phyloP scores from a whole-genome alignment of 2,113 vertebrate species.

The Myotis davidii region DNA sequence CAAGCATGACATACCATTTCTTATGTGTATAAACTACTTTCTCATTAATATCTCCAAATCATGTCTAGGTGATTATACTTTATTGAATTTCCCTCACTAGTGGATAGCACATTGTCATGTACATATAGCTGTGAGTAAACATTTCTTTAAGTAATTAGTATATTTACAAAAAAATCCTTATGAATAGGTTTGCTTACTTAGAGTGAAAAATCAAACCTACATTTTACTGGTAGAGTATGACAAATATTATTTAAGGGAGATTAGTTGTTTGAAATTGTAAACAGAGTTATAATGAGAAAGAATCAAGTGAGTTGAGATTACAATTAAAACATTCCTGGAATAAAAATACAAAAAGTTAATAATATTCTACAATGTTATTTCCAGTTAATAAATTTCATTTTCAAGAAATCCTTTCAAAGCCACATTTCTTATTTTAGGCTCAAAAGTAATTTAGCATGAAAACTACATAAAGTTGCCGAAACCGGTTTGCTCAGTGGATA shows the following conservation, averaged over 20 bases:
- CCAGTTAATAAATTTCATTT: neutral
- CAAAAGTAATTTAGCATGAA: neutral
- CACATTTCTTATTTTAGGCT: neutral
- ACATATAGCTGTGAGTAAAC: neutral
- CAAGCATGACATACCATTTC: neutral
- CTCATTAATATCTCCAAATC: neutral
- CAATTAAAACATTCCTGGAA: neutral
- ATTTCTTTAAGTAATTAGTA: neutral
- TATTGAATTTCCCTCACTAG: neutral
- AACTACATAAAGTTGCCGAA: neutral
- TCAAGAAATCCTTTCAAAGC: neutral
- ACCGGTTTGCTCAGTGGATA: no score
- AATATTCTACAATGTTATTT: neutral
- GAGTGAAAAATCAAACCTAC: neutral
- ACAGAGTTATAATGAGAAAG: neutral
- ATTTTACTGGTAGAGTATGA: neutral
- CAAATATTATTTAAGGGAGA: neutral
- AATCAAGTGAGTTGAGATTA: neutral
- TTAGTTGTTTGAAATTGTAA: neutral
- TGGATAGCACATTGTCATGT: neutral
- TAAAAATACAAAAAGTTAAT: conserved; percentile 2
- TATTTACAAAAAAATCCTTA: neutral
- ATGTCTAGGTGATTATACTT: neutral
- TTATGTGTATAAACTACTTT: neutral
- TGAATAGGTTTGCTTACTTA: neutral